phyloP scores from a whole-genome alignment of 2,888 invertebrate genomes.

The Thysanoteuthis rhombus region DNA sequence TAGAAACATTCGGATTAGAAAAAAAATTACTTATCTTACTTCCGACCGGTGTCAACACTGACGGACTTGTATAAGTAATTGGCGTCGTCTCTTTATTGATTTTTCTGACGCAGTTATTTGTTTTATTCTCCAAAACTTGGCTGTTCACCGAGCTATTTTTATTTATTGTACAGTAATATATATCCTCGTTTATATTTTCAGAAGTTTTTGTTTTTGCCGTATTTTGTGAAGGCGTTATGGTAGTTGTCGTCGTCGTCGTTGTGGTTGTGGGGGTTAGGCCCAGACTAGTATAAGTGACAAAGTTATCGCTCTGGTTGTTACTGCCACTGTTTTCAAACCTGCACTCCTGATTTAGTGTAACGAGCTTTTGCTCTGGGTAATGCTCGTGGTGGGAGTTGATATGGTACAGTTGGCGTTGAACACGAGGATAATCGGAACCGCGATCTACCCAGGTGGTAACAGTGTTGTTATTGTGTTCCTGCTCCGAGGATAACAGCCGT shows the following conservation, averaged over 20 bases:
- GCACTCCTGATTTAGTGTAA: not conserved
- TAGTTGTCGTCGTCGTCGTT: not conserved
- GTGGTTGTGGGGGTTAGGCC: not conserved
- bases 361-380: not conserved
- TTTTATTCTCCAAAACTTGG: not conserved
- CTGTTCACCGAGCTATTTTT: not conserved
- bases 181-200: not conserved
- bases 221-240: not conserved
- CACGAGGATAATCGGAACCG: not conserved
- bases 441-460: not conserved
- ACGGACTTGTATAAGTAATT: too few relatives aligned
- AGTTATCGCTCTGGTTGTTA: not conserved
- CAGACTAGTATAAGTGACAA: not conserved
- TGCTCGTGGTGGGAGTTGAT: not conserved
- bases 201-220: not conserved
- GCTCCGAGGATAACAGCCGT: not conserved
- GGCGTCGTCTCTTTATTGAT: too few relatives aligned
- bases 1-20: too few relatives aligned
- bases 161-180: not conserved
- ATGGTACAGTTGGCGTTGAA: not conserved
- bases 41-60: too few relatives aligned
- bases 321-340: not conserved
- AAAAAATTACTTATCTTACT: too few relatives aligned
- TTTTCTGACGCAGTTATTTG: not conserved
- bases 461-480: not conserved